A percentile compares a stretch with the other conserved stretches of the same genome.
Evolutionary conservation across 2,113 vertebrate genomes (phyloP).

Genomic region (Cyanoliseus patagonus): DNA sequence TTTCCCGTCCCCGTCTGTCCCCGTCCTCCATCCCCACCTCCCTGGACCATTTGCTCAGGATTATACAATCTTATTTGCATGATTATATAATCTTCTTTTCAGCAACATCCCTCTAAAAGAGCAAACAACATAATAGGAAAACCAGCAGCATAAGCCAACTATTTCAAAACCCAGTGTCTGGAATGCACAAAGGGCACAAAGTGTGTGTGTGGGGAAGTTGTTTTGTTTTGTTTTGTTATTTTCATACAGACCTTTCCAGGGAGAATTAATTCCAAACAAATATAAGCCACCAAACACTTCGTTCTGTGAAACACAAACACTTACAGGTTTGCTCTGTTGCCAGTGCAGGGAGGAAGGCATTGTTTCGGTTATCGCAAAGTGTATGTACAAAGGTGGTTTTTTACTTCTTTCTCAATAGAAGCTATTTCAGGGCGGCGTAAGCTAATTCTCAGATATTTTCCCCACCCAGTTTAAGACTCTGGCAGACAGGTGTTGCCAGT

Average conservation of each 20-base stretch:
- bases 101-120: constrained; percentile 72
- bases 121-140: constrained; percentile 69
- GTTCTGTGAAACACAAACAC: constrained; percentile 36
- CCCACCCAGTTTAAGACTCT: background rate
- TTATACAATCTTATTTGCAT: constrained; percentile 69
- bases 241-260: constrained; percentile 52
- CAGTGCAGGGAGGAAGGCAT: background rate
- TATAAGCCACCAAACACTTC: background rate
- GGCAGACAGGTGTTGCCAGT: background rate
- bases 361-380: background rate
- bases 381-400: background rate
- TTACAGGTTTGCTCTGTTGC: constrained; percentile 15
- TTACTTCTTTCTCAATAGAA: background rate
- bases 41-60: constrained; percentile 49
- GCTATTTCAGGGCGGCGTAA: background rate
- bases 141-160: constrained; percentile 55
- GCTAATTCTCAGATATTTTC: background rate
- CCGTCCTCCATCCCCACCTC: background rate
- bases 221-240: constrained; percentile 51
- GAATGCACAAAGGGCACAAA: constrained; percentile 58
- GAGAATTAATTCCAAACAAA: constrained; percentile 43
- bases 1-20: background rate
- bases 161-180: constrained; percentile 58
- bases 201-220: background rate
- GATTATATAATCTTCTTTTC: constrained; percentile 75